Base-by-base conservation (phyloP, 2,113 vertebrate species). In the Ailurus styani region DNA sequence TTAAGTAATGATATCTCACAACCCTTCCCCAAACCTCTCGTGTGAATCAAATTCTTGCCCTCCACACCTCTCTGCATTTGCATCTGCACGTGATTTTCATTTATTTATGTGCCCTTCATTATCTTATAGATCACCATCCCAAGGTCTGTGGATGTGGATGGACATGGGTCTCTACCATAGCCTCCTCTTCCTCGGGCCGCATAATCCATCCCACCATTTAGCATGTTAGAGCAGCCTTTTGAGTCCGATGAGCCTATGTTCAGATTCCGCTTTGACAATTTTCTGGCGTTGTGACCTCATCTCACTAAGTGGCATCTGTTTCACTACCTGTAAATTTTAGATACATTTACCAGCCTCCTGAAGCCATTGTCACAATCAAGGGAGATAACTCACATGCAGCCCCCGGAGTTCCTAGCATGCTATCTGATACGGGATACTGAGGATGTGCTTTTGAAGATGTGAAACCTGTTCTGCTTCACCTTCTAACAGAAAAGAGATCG, bases 1-100 rank as follows among this genome's bases (percentile, higher is more conserved):
- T 82, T 93, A 97, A 98, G 97, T 93, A 98, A 95, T 21, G 95
- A 90, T 91, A 96, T 95, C 42, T 93, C 70, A 47, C 94, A 87
- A 68, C 95, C 95, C 95, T 95, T 88, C 93, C 96, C 95, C 97
- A 97, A 92, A 85, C 95, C 96, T 93, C 95, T 57, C 84, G 96
- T 66, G 91, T 91, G 70, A 93, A 89, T 90, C 90, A 64, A 96
- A 97, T 97, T 97, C 95, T 97, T 87, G 40, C 70, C 96, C 57
- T 98, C 93, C 95, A 98, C 95, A 97, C 95, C 57, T 97, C 93
- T 95, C 45, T 96, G 97, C 92, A n/a, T 93, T 97, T 98, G 93
- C 93, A 96, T 97, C 98, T 98, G 95, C 91, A 91, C 60, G 18
- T 37, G 20, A 91, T 98, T 97, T 96, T 72, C 90, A 82, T 94